These are phyloP conservation scores for Rana temporaria DNA, from an alignment of 2,113 vertebrate genomes.

Conservation along the genomic window DNA sequence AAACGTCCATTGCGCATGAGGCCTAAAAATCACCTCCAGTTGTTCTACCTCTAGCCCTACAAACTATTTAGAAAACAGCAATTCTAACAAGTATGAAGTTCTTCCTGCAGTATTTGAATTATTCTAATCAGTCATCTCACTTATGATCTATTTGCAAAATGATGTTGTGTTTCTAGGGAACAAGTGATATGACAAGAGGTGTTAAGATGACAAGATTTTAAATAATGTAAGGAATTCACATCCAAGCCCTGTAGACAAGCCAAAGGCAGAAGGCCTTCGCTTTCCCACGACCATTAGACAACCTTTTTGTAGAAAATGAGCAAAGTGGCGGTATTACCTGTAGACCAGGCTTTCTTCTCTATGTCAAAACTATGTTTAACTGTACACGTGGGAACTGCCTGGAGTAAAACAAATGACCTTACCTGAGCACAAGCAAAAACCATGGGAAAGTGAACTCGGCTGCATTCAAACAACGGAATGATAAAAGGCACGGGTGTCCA, in stretches of 20 bases:
- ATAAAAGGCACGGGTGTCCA: not conserved
- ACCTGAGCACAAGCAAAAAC: conserved; percentile 18
- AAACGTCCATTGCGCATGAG: no score
- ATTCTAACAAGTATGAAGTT: not conserved
- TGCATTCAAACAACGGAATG: not conserved
- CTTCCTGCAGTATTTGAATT: not conserved
- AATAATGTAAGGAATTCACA: conserved; percentile 23
- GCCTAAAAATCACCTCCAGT: no score
- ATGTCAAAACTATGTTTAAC: conserved; percentile 7
- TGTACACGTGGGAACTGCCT: conserved; percentile 19
- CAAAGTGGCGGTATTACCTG: conserved; percentile 29
- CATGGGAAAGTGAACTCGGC: conserved; percentile 13
- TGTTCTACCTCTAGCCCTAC: not conserved
- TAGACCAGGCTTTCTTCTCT: conserved; percentile 26
- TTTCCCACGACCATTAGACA: conserved; percentile 46
- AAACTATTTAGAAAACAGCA: not conserved
- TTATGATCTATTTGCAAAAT: not conserved
- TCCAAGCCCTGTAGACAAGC: conserved; percentile 14
- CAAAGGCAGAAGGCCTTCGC: conserved; percentile 16
- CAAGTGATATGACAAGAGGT: not conserved
- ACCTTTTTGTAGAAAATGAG: conserved; percentile 12
- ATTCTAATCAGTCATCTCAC: not conserved
- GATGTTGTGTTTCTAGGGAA: not conserved
- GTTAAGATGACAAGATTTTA: not conserved
- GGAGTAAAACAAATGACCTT: conserved; percentile 42